Evolutionary conservation across 2,797 vertebrate species (phyloP), one percentile per base, ranked within the genome.

Genomic region (Myripristis murdjan): DNA sequence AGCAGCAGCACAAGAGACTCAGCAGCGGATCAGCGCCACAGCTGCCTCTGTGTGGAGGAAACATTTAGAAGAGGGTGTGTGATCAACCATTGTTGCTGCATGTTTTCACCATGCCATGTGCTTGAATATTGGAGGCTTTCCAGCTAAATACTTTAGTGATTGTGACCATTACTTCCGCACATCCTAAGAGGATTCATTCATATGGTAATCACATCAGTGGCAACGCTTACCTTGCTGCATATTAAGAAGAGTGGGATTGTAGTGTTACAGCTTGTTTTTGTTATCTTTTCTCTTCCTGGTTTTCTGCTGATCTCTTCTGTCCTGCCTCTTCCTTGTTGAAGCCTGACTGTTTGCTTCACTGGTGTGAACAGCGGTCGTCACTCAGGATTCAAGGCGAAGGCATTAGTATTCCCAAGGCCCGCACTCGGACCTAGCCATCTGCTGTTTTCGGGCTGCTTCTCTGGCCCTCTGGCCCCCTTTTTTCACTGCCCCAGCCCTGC

Each of bases 391-490:
- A 79, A 82, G 41, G 67, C 83, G 82, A 62, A 70, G 65, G 71
- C 81, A 87, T 89, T 85, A 83, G 81, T 82, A 88, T 90, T 88
- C 87, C 74, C 35, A 3, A 48, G 62, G 68, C 69, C 76, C 44
- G 53, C 66, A 68, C 71, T 73, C 52, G 64, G 71, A 82, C 79
- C 46, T 20, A 83, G 60, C 86, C 90, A 90, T 89, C 87, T 90
- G 86, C 87, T 81, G 62, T 79, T 80, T 70, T 75, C 47, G 7
- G 37, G 75, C 66, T 59, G 57, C 62, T 59, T 73, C 66, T 47
- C 52, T 70, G 41, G 5, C 70, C 71, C 75, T 74, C 69, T 64
- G 54, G 58, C 69, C 65, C 66, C 37, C 26, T 5, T 2, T 28
- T 28, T 48, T 46, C 18, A 62, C 72, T 65, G 64, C 2, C 48